Evolutionary conservation across 2,888 invertebrate species (phyloP).

Genomic region (Dryocosmus kuriphilus): DNA sequence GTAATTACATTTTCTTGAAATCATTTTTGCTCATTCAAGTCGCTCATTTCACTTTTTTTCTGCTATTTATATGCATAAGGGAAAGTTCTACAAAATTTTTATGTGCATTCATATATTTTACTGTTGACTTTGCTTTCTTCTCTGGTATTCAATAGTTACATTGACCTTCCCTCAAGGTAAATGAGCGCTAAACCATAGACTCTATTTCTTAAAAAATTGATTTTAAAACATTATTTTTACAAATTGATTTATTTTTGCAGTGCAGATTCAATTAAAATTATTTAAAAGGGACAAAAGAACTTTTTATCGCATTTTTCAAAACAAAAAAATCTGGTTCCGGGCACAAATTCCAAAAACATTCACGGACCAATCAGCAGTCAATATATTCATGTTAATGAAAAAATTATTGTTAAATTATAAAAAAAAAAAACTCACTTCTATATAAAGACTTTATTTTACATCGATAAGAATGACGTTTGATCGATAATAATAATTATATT

Average conservation of each 20-base stretch:
- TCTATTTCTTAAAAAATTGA: not conserved
- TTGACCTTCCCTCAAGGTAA: slow-evolving; percentile 7
- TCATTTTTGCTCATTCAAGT: not conserved
- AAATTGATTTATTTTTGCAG: not conserved
- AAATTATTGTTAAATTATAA: not conserved
- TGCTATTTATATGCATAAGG: slow-evolving; percentile 16
- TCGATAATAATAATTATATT: slow-evolving; percentile 10
- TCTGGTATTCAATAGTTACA: slow-evolving; percentile 13
- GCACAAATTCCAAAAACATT: too few relatives aligned
- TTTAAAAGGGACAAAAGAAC: not conserved
- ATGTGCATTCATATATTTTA: slow-evolving; percentile 9
- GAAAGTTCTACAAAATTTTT: slow-evolving; percentile 28
- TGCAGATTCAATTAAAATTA: too few relatives aligned
- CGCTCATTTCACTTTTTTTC: slow-evolving; percentile 23
- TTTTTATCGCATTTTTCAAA: not conserved
- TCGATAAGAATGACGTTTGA: not conserved
- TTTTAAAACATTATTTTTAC: not conserved
- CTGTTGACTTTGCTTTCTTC: slow-evolving; percentile 22
- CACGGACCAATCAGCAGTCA: not conserved
- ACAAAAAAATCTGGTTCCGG: not conserved
- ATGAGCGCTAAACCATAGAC: not conserved
- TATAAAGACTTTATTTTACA: not conserved
- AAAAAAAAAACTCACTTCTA: not conserved
- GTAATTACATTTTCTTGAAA: slow-evolving; percentile 3
- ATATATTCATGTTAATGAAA: not conserved